Base-by-base conservation (phyloP, 2,888 invertebrate species). In the Diabrotica balteata region DNA sequence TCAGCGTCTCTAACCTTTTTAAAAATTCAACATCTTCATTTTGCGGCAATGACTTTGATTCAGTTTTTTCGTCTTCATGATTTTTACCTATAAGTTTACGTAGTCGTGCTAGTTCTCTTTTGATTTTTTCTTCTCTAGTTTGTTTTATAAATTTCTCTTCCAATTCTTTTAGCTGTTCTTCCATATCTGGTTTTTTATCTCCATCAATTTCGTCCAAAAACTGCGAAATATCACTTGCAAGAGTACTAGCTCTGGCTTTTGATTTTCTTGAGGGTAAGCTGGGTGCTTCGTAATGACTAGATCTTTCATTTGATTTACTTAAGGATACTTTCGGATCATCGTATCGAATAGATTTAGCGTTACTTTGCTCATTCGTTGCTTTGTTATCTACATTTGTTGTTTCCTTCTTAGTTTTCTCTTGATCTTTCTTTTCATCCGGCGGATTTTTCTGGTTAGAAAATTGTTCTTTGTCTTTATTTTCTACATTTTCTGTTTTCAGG, bases 71-170 rank as follows among this genome's bases (percentile, higher is more conserved):
- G 44, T 46, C 51, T 42, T 62, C 45, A 32, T 32, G 1, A 32
- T 5, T 5, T 11, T 57, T 17, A 9, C 64, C 43, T 58, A 66
- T 11, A 4, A 64, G n/a, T 22, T 62, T 68, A 43, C 54, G 45
- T 11, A 66, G 10, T 8, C 59, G 9, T 5, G 11, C 44, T 8
- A 64, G 22, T 59, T 61, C 51, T 42, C 59, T 66, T n/a, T 59
- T 52, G n/a, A 68, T 47, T 54, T 69, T 70, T 67, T 75, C 67
- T 57, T 76, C 60, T n/a, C 67, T 67, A 49, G 70, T 65, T 17
- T 67, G 65, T 55, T 73, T 75, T n/a, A 75, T 72, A 10, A 76
- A 43, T 52, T 74, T 70, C 8, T 72, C 72, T 32, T 75, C 63
- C 17, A 77, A 61, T 11, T 73, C 66, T 10, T 71, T 43, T 7